Percentiles rank a stretch among this genome's conserved stretches.
Evolutionary conservation across 2,888 invertebrate species (phyloP).

Genomic region (Euzetes globulus): DNA sequence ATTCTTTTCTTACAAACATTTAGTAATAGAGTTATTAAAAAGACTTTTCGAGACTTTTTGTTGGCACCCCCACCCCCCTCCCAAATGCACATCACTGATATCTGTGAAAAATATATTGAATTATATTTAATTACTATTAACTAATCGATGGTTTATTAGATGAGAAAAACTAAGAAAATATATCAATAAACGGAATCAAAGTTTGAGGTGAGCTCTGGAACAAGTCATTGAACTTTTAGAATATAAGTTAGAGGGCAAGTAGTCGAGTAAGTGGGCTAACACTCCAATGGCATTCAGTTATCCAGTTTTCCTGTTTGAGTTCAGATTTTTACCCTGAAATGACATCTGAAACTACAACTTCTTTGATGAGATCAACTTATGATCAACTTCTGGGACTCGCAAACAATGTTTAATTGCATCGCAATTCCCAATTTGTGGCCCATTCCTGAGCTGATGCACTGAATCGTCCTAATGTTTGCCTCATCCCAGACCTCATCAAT

Average conservation of each 20-base stretch:
- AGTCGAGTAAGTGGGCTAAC: neutral
- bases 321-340: neutral
- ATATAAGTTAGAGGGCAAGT: slow-evolving; percentile 4
- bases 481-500: neutral
- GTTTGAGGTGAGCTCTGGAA: neutral
- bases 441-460: neutral
- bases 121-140: neutral
- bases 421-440: neutral
- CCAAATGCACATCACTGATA: too few species aligned
- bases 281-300: neutral
- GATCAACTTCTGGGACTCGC: neutral
- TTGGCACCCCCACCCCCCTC: too few species aligned
- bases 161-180: too few species aligned
- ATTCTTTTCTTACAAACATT: too few species aligned
- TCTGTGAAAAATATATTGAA: too few species aligned
- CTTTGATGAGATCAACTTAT: neutral
- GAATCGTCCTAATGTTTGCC: neutral
- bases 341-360: neutral
- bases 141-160: neutral
- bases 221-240: slow-evolving; percentile 19
- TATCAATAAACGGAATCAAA: neutral
- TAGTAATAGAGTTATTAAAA: too few species aligned
- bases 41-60: too few species aligned
- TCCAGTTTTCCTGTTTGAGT: slow-evolving; percentile 24
- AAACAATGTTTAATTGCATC: neutral